Evolutionary conservation across 2,888 invertebrate genomes (phyloP).

Genomic region (Ochropleura leucogaster): DNA sequence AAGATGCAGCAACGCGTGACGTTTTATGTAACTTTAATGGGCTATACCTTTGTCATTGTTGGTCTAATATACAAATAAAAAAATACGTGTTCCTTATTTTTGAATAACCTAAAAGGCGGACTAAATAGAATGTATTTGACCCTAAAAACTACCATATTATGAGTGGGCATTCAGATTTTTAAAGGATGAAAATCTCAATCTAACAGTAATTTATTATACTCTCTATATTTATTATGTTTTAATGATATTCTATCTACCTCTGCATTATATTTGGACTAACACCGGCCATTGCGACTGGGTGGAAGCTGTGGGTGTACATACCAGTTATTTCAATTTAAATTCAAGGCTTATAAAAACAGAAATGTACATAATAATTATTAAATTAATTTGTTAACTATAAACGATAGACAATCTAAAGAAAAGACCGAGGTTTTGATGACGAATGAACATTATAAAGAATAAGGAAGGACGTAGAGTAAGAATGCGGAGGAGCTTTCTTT

Average conservation of each 20-base stretch:
- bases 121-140: too few relatives aligned
- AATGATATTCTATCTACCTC: conserved; percentile 1
- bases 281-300: not conserved
- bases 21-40: too few relatives aligned
- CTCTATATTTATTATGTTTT: not conserved
- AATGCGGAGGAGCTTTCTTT: too few relatives aligned
- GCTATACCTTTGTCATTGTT: too few relatives aligned
- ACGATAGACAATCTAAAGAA: too few relatives aligned
- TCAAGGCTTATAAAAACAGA: not conserved
- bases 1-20: too few relatives aligned
- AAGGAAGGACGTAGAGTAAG: too few relatives aligned
- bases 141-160: not conserved
- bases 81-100: too few relatives aligned
- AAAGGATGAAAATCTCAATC: conserved; percentile 6
- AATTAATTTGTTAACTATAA: not conserved
- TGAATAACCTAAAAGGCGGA: too few relatives aligned
- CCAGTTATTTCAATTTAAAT: not conserved
- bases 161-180: not conserved
- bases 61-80: too few relatives aligned
- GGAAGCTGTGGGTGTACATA: not conserved
- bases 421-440: too few relatives aligned
- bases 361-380: not conserved
- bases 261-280: not conserved
- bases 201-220: not conserved
- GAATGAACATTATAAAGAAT: too few relatives aligned